Evolutionary conservation across 2,888 invertebrate species (phyloP), one percentile per base, ranked within the genome.

Genomic region (Villa cingulata): DNA sequence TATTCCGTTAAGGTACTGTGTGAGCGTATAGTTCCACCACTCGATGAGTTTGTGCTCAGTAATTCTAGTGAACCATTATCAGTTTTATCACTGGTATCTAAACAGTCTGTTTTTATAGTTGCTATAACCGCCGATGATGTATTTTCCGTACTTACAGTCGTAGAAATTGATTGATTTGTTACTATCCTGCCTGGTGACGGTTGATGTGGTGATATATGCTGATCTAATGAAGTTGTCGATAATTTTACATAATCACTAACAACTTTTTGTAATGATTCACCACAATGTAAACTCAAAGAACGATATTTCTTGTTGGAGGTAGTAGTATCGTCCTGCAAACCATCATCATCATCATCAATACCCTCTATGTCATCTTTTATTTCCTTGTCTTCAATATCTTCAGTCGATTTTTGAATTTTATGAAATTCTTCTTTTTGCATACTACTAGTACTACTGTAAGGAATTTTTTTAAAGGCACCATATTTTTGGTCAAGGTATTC

Each of bases 1-100:
- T 55, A 56, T 23, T 55, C 57, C 10, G 57, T 53, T 7, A 54
- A 44, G 23, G 55, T 55, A 38, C 57, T 57, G 20, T 53, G 48
- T 9, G 55, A 52, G 10, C 48, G 52, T 9, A 51, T 47, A 16
- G 53, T 56, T 23, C 49, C 54, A 45, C 29, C 29, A 12, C 29
- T 32, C 12, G 29, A 32, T 32, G 29, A 32, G 12, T 32, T 32
- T 12, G 29, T 32, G 12, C 29, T 32, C 12, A 32, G 12, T 32
- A 32, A 12, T 12, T 32, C 29, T 32, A 32, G 12, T 32, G 29
- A 29, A 32, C 12, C 12, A 32, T 32, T 32, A 32, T 32, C 29
- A 29, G 12, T 29, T 29, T 29, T 29, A 29, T 29, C 29, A 29
- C 12, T 29, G 12, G 7, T 29, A 29, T 29, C 29, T 29, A 29